Conservation (phyloP, 2,888 invertebrate species). For the Sphecodes monilicornis region DNA sequence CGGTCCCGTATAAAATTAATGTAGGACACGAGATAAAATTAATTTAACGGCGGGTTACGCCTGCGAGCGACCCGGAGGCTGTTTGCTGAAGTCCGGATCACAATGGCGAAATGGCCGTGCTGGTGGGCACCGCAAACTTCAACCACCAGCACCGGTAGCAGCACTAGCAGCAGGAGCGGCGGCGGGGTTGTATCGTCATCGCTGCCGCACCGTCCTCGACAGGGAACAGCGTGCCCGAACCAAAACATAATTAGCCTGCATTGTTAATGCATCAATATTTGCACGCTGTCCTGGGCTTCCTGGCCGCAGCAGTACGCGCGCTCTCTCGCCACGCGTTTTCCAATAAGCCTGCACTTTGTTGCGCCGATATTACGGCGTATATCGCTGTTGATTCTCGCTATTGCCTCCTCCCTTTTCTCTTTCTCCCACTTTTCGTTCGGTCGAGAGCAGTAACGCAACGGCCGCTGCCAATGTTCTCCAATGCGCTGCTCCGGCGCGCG, state of each 20-base stretch:
- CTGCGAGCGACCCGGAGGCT: slow-evolving; percentile 78
- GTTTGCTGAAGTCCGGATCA: slow-evolving; percentile 82
- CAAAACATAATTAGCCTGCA: slow-evolving; percentile 85
- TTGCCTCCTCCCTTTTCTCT: slow-evolving; percentile 43
- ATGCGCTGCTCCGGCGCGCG: background rate
- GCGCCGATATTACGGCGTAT: slow-evolving; percentile 66
- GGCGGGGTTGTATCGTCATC: slow-evolving; percentile 45
- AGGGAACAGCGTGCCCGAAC: slow-evolving; percentile 72
- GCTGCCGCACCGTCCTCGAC: slow-evolving; percentile 54
- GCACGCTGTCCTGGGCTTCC: slow-evolving; percentile 81
- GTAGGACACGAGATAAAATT: slow-evolving; percentile 83
- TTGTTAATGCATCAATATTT: slow-evolving; percentile 85
- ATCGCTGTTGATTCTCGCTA: slow-evolving; percentile 72
- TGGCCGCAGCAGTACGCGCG: slow-evolving; percentile 57
- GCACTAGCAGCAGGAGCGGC: background rate
- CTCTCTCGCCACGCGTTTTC: slow-evolving; percentile 62
- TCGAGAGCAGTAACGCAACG: too few species aligned
- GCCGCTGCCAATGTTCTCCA: background rate
- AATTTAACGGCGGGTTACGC: slow-evolving; percentile 82
- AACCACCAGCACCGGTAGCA: slow-evolving; percentile 41
- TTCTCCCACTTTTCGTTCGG: slow-evolving; percentile 2
- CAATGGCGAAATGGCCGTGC: slow-evolving; percentile 82
- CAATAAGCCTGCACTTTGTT: slow-evolving; percentile 78
- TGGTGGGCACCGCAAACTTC: slow-evolving; percentile 78
- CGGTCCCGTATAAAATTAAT: slow-evolving; percentile 80